Base-by-base conservation (phyloP, 2,797 vertebrate genomes). In the Luscinia megarhynchos region DNA sequence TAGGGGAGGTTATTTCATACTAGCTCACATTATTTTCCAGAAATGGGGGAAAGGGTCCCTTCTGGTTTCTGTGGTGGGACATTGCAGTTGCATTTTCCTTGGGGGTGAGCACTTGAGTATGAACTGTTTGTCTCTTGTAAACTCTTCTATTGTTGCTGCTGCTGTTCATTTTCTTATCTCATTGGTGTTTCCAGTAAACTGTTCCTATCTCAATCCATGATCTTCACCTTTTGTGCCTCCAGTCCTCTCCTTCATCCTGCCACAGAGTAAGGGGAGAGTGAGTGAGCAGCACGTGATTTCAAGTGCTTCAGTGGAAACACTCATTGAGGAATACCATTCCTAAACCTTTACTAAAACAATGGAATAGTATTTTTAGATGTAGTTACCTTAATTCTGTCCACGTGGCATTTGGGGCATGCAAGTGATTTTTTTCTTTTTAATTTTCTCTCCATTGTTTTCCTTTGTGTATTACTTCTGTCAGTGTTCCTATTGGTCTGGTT, bases 321-420 rank as follows among this genome's bases (percentile, higher is more conserved):
- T 46, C 11, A 29, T 7, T 69, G 36, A 32, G 12, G 32, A 36
- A 43, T 9, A 38, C 20, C 57, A 62, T 43, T 38, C 22, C 32
- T 32, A n/a, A 82, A 29, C 22, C 32, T 12, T 5, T 12, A 7
- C 18, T 67, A 9, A 17, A 40, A n/a, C 9, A 14, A 20, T 69
- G 7, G 32, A 81, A 41, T 19, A 24, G 16, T 15, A 6, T 57
- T 92, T 87, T 48, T 18, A 58, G 11, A 6, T 43, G 29, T 11
- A 14, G 6, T 59, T 59, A 32, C 16, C 34, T 76, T 3, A 59
- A 55, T 59, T 85, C 45, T 73, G 23, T 58, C 45, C 27, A 8
- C 2, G 0, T 32, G 16, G 53, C 34, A 2, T 73, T 81, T 61
- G 45, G 55, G 66, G 12, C n/a, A 9, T 13, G 13, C 0, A 3